These are phyloP conservation scores for Carettochelys insculpta DNA, from an alignment of 2,113 vertebrate species.

Conservation along the genomic window DNA sequence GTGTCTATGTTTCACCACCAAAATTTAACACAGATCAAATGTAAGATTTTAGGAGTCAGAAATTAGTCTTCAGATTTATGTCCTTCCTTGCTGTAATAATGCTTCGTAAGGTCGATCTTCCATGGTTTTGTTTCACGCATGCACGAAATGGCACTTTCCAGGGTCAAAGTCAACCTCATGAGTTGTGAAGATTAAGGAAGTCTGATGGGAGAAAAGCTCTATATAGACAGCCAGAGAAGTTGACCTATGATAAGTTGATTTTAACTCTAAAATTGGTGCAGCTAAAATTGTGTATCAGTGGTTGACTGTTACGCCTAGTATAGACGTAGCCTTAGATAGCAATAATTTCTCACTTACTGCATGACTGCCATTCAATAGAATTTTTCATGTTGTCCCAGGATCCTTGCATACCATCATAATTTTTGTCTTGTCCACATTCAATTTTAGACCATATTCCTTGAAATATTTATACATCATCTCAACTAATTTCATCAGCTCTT, in stretches of 20 bases:
- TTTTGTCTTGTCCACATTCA: neutral
- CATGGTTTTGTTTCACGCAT: too few relatives aligned
- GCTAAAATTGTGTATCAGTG: too few relatives aligned
- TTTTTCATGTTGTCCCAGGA: neutral
- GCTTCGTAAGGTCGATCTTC: too few relatives aligned
- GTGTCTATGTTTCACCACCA: neutral
- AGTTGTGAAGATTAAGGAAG: too few relatives aligned
- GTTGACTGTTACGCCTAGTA: too few relatives aligned
- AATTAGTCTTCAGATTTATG: neutral
- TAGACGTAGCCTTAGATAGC: too few relatives aligned
- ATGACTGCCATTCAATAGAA: neutral
- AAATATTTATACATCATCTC: neutral
- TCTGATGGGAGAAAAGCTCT: too few relatives aligned
- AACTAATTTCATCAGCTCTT: neutral
- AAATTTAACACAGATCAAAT: neutral
- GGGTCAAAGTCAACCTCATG: too few relatives aligned
- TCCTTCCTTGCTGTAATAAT: neutral
- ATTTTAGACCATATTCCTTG: neutral
- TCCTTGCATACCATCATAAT: neutral
- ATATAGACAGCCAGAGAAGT: too few relatives aligned
- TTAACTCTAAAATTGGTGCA: too few relatives aligned
- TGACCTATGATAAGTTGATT: too few relatives aligned
- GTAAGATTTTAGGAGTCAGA: neutral
- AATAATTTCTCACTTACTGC: neutral
- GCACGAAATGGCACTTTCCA: too few relatives aligned